phyloP scores from a whole-genome alignment of 2,888 invertebrate species.

The Heliconius ethilla region DNA sequence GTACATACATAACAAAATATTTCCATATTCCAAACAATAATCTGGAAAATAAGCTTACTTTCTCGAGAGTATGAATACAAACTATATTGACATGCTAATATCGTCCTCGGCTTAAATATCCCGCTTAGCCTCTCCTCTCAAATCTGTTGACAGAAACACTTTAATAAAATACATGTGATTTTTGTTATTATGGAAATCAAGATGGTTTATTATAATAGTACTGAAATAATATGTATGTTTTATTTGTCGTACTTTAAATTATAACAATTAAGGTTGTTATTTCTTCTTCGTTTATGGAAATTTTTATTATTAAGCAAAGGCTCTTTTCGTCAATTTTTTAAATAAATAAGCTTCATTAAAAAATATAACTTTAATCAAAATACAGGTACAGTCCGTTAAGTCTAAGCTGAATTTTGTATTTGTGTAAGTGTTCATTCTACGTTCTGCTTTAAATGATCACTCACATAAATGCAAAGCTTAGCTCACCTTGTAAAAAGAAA shows the following conservation, averaged over 20 bases:
- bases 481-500: no score
- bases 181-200: neutral
- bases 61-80: neutral
- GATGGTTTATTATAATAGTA: no score
- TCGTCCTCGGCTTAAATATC: slow-evolving; percentile 17
- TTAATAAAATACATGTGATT: slow-evolving; percentile 4
- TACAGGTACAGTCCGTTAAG: neutral
- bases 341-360: no score
- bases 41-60: neutral
- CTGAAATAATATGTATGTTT: neutral
- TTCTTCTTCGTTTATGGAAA: no score
- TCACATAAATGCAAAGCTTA: no score
- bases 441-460: no score
- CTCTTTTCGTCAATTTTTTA: no score
- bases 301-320: no score
- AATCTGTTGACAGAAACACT: slow-evolving; percentile 7
- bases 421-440: no score
- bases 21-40: neutral
- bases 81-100: slow-evolving; percentile 8
- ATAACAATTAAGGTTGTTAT: neutral
- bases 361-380: no score
- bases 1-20: neutral
- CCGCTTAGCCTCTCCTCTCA: neutral
- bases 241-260: neutral
- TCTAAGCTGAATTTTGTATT: neutral